Conservation (phyloP, 2,888 invertebrate species). For the Ophonus ardosiacus region DNA sequence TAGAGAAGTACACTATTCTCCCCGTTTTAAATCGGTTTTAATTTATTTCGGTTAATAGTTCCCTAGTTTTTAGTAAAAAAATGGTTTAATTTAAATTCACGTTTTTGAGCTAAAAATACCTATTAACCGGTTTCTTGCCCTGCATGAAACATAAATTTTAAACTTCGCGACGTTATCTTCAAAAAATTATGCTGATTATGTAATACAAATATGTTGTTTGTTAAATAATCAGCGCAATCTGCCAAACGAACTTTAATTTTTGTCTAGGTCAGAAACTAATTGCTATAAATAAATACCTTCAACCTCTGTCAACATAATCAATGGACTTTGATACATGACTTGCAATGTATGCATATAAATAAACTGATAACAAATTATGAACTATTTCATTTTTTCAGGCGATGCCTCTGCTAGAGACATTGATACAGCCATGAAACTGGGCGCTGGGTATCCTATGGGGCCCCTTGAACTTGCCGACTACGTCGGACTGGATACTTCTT, state of each 20-base stretch:
- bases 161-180: too few species aligned
- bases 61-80: too few species aligned
- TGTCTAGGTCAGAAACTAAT: constrained; percentile 29
- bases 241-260: constrained; percentile 24
- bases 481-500: constrained; percentile 88
- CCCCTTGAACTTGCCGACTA: constrained; percentile 91
- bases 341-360: neutral
- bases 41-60: too few species aligned
- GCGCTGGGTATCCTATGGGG: constrained; percentile 94
- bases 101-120: too few species aligned
- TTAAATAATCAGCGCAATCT: neutral
- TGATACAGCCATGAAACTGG: constrained; percentile 93
- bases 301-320: neutral
- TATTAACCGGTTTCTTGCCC: too few species aligned
- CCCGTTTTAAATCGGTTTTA: too few species aligned
- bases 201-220: neutral
- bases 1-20: too few species aligned
- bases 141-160: too few species aligned
- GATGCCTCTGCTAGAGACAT: constrained; percentile 87
- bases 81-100: too few species aligned
- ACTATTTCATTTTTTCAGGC: constrained; percentile 74
- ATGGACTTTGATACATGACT: constrained; percentile 25
- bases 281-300: constrained; percentile 2
- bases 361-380: constrained; percentile 16
- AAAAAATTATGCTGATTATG: neutral